Percentiles rank a stretch among this genome's conserved stretches.
Conservation (phyloP, 1,140 invertebrate species). For the Scaptomyza hsui region DNA sequence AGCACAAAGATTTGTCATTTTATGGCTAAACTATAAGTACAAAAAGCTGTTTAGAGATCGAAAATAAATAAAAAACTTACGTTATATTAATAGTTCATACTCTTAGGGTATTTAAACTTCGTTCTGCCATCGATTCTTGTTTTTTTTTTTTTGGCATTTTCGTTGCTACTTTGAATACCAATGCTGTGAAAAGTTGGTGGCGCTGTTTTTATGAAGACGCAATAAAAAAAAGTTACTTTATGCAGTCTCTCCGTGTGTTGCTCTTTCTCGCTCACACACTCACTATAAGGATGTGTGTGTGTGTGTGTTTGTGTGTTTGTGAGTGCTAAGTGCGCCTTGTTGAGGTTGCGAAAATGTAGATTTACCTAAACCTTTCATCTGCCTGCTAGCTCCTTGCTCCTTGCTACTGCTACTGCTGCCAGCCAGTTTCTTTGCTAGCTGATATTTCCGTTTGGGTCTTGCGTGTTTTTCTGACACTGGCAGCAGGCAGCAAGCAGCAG, state of each 20-base stretch:
- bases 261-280: background rate
- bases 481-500: constrained; percentile 44
- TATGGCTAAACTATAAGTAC: no score
- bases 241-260: constrained; percentile 68
- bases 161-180: constrained; percentile 79
- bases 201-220: constrained; percentile 74
- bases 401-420: constrained; percentile 5
- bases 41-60: no score
- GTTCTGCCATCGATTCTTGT: background rate
- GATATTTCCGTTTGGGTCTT: constrained; percentile 42
- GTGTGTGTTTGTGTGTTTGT: constrained; percentile 7
- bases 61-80: no score
- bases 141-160: constrained; percentile 34
- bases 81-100: background rate
- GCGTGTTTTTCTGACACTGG: constrained; percentile 70
- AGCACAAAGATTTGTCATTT: no score
- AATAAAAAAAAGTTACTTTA: constrained; percentile 81
- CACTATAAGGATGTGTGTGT: background rate
- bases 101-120: background rate
- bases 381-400: constrained; percentile 21
- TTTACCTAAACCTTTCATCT: constrained; percentile 48
- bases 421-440: background rate
- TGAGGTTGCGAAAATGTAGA: constrained; percentile 75
- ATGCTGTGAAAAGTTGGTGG: constrained; percentile 70
- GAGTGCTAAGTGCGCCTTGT: constrained; percentile 71